A percentile compares a stretch with the other conserved stretches of the same genome.
These are phyloP conservation scores for Berghia stephanieae DNA, from an alignment of 1,140 invertebrate species.

Conservation along the genomic window DNA sequence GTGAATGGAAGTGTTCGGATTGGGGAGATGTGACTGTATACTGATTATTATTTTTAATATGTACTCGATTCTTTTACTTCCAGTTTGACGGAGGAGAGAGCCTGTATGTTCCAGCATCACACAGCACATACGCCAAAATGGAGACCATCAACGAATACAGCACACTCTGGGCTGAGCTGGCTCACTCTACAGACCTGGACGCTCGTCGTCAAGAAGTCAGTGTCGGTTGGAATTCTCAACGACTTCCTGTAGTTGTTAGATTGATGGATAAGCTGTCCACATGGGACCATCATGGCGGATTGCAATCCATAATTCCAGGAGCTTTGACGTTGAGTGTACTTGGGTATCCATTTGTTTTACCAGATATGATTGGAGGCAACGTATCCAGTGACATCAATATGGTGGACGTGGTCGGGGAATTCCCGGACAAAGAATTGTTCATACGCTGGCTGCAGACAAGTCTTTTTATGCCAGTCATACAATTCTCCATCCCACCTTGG, in stretches of 20 bases:
- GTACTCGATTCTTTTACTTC: neutral
- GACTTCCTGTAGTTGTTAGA: slow-evolving; percentile 80
- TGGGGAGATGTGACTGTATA: no score
- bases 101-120: slow-evolving; percentile 78
- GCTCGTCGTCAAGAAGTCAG: slow-evolving; percentile 69
- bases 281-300: slow-evolving; percentile 83
- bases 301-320: slow-evolving; percentile 83
- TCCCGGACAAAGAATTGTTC: slow-evolving; percentile 81
- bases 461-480: slow-evolving; percentile 84
- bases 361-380: slow-evolving; percentile 94
- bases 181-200: slow-evolving; percentile 27
- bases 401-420: slow-evolving; percentile 60
- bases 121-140: slow-evolving; percentile 45
- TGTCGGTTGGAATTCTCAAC: slow-evolving; percentile 81
- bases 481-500: slow-evolving; percentile 90
- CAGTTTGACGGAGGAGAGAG: slow-evolving; percentile 89
- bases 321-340: slow-evolving; percentile 82
- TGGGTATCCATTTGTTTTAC: slow-evolving; percentile 85
- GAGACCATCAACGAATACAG: slow-evolving; percentile 35
- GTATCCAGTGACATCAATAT: slow-evolving; percentile 66
- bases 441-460: slow-evolving; percentile 88
- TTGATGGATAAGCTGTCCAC: slow-evolving; percentile 86
- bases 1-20: no score
- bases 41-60: neutral
- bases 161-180: slow-evolving; percentile 34